Evolutionary conservation across 2,888 invertebrate genomes (phyloP).

Genomic region (Drosophila falleni): DNA sequence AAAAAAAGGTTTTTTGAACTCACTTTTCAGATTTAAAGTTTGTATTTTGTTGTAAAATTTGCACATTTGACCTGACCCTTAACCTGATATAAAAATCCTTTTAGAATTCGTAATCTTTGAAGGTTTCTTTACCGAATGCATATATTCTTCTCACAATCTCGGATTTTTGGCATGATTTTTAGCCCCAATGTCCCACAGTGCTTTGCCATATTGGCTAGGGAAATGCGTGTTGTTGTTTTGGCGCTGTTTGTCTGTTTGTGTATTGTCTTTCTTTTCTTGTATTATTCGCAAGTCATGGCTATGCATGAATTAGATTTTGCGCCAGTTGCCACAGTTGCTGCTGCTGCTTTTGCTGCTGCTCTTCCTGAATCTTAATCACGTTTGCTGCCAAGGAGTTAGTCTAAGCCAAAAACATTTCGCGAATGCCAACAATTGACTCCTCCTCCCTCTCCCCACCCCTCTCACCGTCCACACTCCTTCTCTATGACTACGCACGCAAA

Average conservation of each 20-base stretch:
- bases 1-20: too few species aligned
- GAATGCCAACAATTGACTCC: slow-evolving; percentile 46
- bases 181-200: background rate
- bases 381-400: slow-evolving; percentile 59
- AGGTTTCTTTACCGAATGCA: too few species aligned
- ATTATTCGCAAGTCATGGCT: slow-evolving; percentile 58
- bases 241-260: slow-evolving; percentile 22
- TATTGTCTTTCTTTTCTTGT: slow-evolving; percentile 26
- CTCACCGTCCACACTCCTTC: too few species aligned
- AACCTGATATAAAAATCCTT: too few species aligned
- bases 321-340: slow-evolving; percentile 32
- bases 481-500: slow-evolving; percentile 26
- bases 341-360: slow-evolving; percentile 5
- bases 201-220: slow-evolving; percentile 58
- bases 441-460: background rate
- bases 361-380: slow-evolving; percentile 64
- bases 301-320: slow-evolving; percentile 65
- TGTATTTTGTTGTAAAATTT: too few species aligned
- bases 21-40: too few species aligned
- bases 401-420: slow-evolving; percentile 49
- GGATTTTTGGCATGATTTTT: too few species aligned
- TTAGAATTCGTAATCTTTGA: too few species aligned
- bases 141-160: too few species aligned
- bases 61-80: too few species aligned
- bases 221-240: slow-evolving; percentile 46